These are phyloP conservation scores for Mus spicilegus DNA, from an alignment of 2,113 vertebrate species.

Conservation along the genomic window DNA sequence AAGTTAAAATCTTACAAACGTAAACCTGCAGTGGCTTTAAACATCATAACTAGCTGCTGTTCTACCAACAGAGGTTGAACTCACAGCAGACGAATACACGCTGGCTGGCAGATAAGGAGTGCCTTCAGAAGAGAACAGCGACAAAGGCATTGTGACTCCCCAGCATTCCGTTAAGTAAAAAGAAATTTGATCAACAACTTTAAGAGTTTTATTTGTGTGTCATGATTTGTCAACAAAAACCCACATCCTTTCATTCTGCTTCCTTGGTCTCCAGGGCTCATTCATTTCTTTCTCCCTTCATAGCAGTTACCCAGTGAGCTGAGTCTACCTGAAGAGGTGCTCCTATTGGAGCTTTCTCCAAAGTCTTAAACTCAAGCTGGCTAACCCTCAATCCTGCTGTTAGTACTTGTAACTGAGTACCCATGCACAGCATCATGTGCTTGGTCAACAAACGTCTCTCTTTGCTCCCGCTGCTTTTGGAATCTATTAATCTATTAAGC, in stretches of 20 bases:
- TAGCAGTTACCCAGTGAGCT: neutral
- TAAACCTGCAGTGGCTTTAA: conserved; percentile 42
- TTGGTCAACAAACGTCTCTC: neutral
- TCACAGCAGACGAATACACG: neutral
- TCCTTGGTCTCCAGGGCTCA: neutral
- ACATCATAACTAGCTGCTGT: neutral
- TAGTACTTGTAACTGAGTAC: neutral
- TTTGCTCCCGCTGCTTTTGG: neutral
- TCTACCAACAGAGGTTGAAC: neutral
- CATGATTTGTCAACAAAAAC: conserved; percentile 26
- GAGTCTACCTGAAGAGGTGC: neutral
- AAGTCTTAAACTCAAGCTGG: conserved; percentile 32
- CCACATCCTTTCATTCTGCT: neutral
- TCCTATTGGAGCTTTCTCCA: neutral
- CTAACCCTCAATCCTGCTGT: neutral
- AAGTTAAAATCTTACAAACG: conserved; percentile 39
- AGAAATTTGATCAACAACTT: neutral
- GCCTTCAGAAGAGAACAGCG: neutral
- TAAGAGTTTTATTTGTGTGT: neutral
- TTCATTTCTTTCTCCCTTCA: neutral
- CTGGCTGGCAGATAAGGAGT: neutral
- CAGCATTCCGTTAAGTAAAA: neutral
- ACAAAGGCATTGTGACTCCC: neutral
- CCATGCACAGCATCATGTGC: neutral
- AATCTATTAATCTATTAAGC: neutral